phyloP scores from a whole-genome alignment of 2,113 vertebrate species.

The Pedetes capensis region DNA sequence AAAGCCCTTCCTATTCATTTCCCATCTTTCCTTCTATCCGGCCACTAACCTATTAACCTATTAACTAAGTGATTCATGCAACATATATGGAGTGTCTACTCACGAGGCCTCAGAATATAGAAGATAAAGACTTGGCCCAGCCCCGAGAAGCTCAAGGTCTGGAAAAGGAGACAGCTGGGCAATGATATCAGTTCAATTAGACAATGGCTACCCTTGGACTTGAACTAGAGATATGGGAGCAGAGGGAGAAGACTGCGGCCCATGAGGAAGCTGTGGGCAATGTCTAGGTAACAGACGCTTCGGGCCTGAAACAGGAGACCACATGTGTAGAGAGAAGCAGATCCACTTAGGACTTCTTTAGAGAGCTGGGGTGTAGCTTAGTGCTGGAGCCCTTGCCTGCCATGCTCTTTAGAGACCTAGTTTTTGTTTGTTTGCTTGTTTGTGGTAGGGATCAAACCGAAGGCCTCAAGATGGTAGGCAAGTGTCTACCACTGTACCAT shows the following conservation, averaged over 20 bases:
- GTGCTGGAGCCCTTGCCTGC: too few relatives aligned
- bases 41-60: background rate
- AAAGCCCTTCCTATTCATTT: background rate
- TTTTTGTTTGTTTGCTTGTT: too few relatives aligned
- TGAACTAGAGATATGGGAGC: background rate
- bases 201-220: background rate
- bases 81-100: background rate
- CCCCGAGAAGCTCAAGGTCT: background rate
- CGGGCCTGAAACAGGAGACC: background rate
- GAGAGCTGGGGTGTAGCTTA: background rate
- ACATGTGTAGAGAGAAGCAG: background rate
- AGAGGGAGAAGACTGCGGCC: background rate
- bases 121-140: background rate
- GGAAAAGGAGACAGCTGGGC: background rate
- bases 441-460: background rate
- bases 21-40: background rate
- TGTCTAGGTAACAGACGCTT: background rate
- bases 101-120: background rate
- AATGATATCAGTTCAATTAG: background rate
- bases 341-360: background rate
- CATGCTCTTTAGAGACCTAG: too few relatives aligned
- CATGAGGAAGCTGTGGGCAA: background rate
- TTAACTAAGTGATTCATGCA: background rate
- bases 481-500: background rate
- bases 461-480: background rate